Conservation (phyloP, 2,113 vertebrate species). For the Sprattus sprattus region DNA sequence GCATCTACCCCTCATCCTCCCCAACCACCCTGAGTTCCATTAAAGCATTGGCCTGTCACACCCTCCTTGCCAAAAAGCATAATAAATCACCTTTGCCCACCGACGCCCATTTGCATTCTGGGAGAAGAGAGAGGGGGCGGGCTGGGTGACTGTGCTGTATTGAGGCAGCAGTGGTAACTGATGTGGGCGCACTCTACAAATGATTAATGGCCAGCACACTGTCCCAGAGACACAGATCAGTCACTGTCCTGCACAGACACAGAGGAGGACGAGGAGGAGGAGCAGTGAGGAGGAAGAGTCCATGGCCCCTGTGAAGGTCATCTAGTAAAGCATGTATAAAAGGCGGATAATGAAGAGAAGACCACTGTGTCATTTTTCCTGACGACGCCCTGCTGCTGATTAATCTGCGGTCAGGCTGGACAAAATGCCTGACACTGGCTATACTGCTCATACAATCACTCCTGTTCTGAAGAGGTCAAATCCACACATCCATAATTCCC, state of each 20-base stretch:
- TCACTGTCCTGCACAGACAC: slow-evolving; percentile 11
- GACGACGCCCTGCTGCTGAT: background rate
- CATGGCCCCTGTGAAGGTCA: background rate
- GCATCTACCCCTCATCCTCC: background rate
- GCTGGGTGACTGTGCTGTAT: slow-evolving; percentile 12
- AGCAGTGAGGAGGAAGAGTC: slow-evolving; percentile 7
- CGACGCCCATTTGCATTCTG: slow-evolving; percentile 25
- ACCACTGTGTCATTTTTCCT: background rate
- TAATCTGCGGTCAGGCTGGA: background rate
- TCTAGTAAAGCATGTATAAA: background rate
- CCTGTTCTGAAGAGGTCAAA: background rate
- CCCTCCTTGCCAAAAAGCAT: background rate
- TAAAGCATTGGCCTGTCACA: slow-evolving; percentile 10
- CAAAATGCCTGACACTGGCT: background rate
- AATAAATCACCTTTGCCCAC: slow-evolving; percentile 15
- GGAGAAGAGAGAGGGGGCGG: background rate
- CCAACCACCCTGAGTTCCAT: background rate
- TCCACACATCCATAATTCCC: background rate
- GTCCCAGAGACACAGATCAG: background rate
- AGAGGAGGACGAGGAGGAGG: background rate
- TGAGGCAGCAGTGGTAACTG: background rate
- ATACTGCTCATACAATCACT: too few species aligned
- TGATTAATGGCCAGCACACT: slow-evolving; percentile 39
- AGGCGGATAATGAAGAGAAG: background rate
- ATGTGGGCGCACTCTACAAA: slow-evolving; percentile 16